Conservation (phyloP, 30 jellyfish, hydroid and myxozoan genomes). For the Turritopsis dohrnii region DNA sequence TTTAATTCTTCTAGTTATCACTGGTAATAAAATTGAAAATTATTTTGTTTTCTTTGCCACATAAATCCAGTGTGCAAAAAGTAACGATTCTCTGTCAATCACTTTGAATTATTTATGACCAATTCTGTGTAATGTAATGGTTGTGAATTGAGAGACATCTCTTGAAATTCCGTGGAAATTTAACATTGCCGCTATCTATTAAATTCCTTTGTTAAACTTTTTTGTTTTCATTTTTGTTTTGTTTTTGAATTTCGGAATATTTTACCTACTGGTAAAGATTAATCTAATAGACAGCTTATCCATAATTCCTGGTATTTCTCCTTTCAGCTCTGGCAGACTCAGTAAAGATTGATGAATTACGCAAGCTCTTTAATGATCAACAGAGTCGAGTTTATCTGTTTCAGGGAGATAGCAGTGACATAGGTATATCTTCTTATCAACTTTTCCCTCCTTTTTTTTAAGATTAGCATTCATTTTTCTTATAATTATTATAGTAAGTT, state of each 20-base stretch:
- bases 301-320: not conserved
- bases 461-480: not conserved
- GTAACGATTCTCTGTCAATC: not conserved
- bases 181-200: too few relatives aligned
- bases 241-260: too few relatives aligned
- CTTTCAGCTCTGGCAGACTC: constrained; percentile 1
- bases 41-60: not conserved
- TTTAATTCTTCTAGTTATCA: not conserved
- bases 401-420: not conserved
- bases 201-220: too few relatives aligned
- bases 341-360: not conserved
- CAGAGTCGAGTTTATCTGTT: not conserved
- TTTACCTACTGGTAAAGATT: not conserved
- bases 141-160: too few relatives aligned
- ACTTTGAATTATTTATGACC: too few relatives aligned
- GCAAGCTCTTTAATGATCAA: not conserved
- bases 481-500: not conserved
- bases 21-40: not conserved
- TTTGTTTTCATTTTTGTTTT: too few relatives aligned
- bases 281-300: not conserved
- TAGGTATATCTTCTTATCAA: not conserved
- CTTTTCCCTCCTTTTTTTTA: not conserved
- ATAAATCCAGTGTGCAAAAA: not conserved
- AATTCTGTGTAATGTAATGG: too few relatives aligned
- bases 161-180: too few relatives aligned